Percentiles rank a stretch among this genome's conserved stretches.
Conservation (phyloP, 2,888 invertebrate genomes). For the Oscheius sp. region DNA sequence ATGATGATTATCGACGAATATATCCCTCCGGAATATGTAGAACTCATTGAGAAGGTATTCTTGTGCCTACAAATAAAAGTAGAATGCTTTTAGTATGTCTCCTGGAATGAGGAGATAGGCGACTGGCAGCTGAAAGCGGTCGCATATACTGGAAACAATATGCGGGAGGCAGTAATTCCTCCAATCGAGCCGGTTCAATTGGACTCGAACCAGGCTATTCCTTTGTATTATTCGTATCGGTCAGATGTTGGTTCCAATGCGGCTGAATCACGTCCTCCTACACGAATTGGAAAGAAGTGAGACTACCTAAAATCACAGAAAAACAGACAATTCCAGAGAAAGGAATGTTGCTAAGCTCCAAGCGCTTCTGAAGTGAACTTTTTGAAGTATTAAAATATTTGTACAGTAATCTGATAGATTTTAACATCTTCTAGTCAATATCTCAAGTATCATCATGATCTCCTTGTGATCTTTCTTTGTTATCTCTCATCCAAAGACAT, state of each 20-base stretch:
- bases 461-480: conserved; percentile 19
- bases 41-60: conserved; percentile 74
- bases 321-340: conserved; percentile 55
- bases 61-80: neutral
- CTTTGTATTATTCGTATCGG: conserved; percentile 54
- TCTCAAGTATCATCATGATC: neutral
- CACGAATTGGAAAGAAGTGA: conserved; percentile 49
- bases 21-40: conserved; percentile 92
- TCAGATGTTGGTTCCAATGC: conserved; percentile 46
- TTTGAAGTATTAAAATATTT: neutral
- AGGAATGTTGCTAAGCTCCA: conserved; percentile 62
- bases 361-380: conserved; percentile 75
- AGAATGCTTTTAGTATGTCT: conserved; percentile 80
- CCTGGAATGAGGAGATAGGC: conserved; percentile 97
- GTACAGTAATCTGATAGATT: neutral
- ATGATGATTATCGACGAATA: conserved; percentile 90
- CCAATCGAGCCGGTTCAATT: conserved; percentile 36
- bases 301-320: conserved; percentile 13
- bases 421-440: neutral
- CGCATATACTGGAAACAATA: conserved; percentile 98
- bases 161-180: conserved; percentile 78
- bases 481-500: neutral
- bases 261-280: conserved; percentile 33
- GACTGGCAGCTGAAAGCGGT: conserved; percentile 98
- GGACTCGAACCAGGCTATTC: conserved; percentile 43